Base-by-base conservation (phyloP, 1,140 invertebrate genomes). In the Drosophila bipectinata region DNA sequence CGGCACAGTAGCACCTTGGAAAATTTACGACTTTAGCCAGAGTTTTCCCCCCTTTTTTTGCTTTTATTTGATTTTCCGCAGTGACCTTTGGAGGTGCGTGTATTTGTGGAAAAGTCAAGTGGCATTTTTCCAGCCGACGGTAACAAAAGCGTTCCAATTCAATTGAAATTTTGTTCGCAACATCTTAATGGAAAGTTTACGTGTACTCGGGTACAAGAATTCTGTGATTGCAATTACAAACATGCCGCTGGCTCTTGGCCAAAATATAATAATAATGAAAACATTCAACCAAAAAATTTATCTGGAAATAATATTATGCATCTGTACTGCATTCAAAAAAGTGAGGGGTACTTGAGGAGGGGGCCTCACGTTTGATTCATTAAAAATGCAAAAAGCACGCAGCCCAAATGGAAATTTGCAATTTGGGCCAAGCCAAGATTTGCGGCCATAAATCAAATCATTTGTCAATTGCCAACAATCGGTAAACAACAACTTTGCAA, bases 361-460 rank as follows among this genome's bases (percentile, higher is more conserved):
- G 15, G n/a, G 41, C 8, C 14, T 12, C 14, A 5, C 9, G 7
- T 37, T 63, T 18, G 47, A 37, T 60, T 82, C 60, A 85, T 85
- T 85, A 87, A 67, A 77, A 78, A 85, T 80, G 45, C 77, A 81
- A 64, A 48, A 54, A 55, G 63, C 68, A 62, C 54, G 71, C 74
- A 54, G 58, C 55, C 58, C 62, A 75, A 82, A 78, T 82, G 64
- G 57, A 74, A 81, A 80, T 81, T 73, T 56, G 73, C 82, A 78
- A 87, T 85, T 82, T 77, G 73, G 78, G 69, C 49, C 81, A 82
- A 84, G 56, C 75, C 59, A 58, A 80, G 79, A 82, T 84, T 84
- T 84, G 80, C 47, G 26, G 37, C 56, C 72, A 66, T 75, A 75
- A 75, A 75, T 75, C 72, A 75, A 66, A 69, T 47, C 67, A 82